phyloP scores from a whole-genome alignment of 2,113 vertebrate species.

The Neotoma lepida region DNA sequence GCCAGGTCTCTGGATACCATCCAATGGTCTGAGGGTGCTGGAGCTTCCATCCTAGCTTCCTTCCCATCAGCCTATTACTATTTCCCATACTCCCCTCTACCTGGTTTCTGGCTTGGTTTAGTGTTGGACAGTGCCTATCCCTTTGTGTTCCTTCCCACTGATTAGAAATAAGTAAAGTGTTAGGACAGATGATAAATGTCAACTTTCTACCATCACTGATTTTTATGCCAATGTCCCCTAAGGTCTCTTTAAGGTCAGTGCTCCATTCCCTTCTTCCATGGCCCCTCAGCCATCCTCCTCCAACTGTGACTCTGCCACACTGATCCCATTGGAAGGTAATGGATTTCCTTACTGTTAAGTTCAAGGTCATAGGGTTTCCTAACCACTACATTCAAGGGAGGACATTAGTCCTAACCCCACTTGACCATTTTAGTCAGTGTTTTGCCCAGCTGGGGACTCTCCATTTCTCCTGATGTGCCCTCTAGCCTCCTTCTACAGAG shows the following conservation, averaged over 20 bases:
- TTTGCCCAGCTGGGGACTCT: background rate
- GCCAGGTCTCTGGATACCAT: background rate
- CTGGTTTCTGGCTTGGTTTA: background rate
- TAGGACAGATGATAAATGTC: background rate
- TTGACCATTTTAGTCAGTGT: too few relatives aligned
- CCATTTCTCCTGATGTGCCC: background rate
- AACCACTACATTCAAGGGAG: background rate
- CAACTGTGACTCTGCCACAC: too few relatives aligned
- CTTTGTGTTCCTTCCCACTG: background rate
- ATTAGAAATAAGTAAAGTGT: accelerated
- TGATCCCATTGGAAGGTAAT: background rate
- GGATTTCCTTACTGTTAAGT: too few relatives aligned
- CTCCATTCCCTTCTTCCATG: background rate
- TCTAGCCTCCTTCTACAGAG: background rate
- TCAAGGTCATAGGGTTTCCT: background rate
- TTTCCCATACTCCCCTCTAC: background rate
- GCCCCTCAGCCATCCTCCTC: too few relatives aligned
- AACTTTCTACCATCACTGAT: accelerated
- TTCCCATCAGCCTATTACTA: too few relatives aligned
- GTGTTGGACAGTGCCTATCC: accelerated
- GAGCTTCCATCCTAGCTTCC: background rate
- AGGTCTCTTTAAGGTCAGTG: background rate
- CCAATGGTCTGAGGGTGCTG: background rate
- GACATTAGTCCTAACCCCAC: background rate
- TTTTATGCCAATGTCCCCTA: background rate